phyloP scores from a whole-genome alignment of 2,888 invertebrate species.

The Dermolepida albohirtum region DNA sequence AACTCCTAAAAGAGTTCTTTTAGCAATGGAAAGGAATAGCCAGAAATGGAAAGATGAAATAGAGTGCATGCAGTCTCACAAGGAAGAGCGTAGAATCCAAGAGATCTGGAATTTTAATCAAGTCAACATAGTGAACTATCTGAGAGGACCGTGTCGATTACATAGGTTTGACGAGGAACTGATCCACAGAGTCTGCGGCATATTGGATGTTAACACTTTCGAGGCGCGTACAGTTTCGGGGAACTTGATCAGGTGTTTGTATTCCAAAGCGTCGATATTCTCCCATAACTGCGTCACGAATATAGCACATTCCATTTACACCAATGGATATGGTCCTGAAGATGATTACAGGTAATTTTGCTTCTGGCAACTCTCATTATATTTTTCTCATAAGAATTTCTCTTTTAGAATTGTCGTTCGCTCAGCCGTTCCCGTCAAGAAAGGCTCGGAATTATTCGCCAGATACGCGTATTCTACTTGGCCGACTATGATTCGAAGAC shows the following conservation, averaged over 20 bases:
- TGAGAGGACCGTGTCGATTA: slow-evolving; percentile 79
- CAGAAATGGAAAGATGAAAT: slow-evolving; percentile 79
- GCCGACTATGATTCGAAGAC: slow-evolving; percentile 78
- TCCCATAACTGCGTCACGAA: slow-evolving; percentile 88
- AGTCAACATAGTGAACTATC: slow-evolving; percentile 80
- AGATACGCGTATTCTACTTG: slow-evolving; percentile 82
- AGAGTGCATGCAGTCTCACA: slow-evolving; percentile 79
- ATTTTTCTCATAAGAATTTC: too few species aligned
- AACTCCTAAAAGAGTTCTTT: slow-evolving; percentile 70
- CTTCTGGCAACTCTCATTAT: not conserved
- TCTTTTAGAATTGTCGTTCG: slow-evolving; percentile 74
- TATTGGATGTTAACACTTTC: slow-evolving; percentile 83
- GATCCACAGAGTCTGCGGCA: slow-evolving; percentile 83
- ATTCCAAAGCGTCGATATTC: slow-evolving; percentile 79
- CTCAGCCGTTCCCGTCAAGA: slow-evolving; percentile 74
- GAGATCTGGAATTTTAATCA: slow-evolving; percentile 81
- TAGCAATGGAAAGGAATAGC: slow-evolving; percentile 77
- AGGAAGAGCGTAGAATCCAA: slow-evolving; percentile 70
- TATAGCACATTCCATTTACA: slow-evolving; percentile 77
- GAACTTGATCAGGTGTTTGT: slow-evolving; percentile 80
- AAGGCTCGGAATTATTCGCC: slow-evolving; percentile 75
- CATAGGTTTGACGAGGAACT: slow-evolving; percentile 76
- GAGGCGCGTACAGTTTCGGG: slow-evolving; percentile 78
- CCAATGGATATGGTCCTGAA: slow-evolving; percentile 12
- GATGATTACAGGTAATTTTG: slow-evolving; percentile 30